These are phyloP conservation scores for Ylistrum balloti DNA, from an alignment of 1,140 invertebrate species.

Conservation along the genomic window DNA sequence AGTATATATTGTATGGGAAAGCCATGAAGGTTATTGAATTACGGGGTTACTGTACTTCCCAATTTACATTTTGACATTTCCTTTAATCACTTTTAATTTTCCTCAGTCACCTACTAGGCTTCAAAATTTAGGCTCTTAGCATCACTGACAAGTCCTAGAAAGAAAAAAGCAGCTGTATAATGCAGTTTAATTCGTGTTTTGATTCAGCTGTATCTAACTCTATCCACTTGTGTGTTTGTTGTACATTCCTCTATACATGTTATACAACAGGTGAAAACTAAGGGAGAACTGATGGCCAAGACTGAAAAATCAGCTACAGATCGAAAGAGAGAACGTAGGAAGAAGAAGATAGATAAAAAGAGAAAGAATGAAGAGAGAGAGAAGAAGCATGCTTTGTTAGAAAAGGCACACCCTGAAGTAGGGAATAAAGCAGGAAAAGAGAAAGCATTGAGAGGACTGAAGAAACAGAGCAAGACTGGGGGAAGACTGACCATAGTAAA, in stretches of 20 bases:
- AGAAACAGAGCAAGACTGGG: conserved; percentile 77
- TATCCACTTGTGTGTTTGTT: no score
- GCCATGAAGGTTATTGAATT: no score
- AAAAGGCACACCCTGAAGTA: conserved; percentile 83
- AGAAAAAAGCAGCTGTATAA: no score
- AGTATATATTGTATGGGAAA: no score
- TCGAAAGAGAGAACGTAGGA: conserved; percentile 93
- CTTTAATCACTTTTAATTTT: no score
- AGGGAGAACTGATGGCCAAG: conserved; percentile 90
- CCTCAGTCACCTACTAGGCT: no score
- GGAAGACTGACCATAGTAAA: conserved; percentile 75
- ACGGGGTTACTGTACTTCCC: no score
- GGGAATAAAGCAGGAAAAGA: conserved; percentile 86
- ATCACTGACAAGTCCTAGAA: no score
- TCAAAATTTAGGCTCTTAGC: no score
- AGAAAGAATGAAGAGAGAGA: conserved; percentile 68
- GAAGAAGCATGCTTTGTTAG: conserved; percentile 70
- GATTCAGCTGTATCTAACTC: no score
- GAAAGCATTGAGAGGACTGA: conserved; percentile 84
- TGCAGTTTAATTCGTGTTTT: no score
- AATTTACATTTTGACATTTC: no score
- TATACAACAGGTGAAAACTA: conserved; percentile 85
- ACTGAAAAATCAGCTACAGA: conserved; percentile 93
- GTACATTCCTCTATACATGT: neutral
- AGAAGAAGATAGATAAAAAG: conserved; percentile 88